Evolutionary conservation across 2,888 invertebrate genomes (phyloP), one percentile per base, ranked within the genome.

Genomic region (Perdita meconis): DNA sequence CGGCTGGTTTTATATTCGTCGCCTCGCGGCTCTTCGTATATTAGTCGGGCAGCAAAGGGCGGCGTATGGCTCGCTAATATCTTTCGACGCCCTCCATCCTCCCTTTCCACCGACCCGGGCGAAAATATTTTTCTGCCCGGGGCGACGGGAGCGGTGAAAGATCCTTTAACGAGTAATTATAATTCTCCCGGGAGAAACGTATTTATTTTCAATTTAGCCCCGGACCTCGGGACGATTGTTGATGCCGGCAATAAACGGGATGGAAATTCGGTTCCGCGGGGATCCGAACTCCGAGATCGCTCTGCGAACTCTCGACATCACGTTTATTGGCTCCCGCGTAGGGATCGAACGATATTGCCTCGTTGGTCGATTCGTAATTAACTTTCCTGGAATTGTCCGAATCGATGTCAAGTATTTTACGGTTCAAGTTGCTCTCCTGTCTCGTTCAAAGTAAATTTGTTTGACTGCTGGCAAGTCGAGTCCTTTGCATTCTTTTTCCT

Each of bases 1-100:
- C 69, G 70, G 57, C 79, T 34, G 84, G 69, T 84, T 84, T 84
- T 82, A 84, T 83, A 83, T 84, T 83, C 83, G 81, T 81, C 81
- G 83, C 79, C 71, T 70, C 59, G 59, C 61, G 34, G 70, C 67
- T 73, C 71, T 53, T 67, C 71, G 73, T 75, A 77, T 75, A 80
- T 82, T 82, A 74, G 68, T 70, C 71, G 53, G 57, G 73, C 51
- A 74, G 68, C 72, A 80, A 70, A 74, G 80, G 78, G 67, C 74
- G 70, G 71, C 68, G 69, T 56, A 65, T 38, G 57, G 70, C 40
- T 57, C 50, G 78, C 82, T 80, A 84, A 84, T 82, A 82, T 82
- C 75, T 80, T 80, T 84, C 74, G 65, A 72, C 79, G 79, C 73
- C 50, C 72, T 74, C 65, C 63, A n/a, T n/a, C 40, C 53, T 70